These are phyloP conservation scores for Xestoiulus laeticollis DNA, from an alignment of 2,888 invertebrate species.

Conservation along the genomic window DNA sequence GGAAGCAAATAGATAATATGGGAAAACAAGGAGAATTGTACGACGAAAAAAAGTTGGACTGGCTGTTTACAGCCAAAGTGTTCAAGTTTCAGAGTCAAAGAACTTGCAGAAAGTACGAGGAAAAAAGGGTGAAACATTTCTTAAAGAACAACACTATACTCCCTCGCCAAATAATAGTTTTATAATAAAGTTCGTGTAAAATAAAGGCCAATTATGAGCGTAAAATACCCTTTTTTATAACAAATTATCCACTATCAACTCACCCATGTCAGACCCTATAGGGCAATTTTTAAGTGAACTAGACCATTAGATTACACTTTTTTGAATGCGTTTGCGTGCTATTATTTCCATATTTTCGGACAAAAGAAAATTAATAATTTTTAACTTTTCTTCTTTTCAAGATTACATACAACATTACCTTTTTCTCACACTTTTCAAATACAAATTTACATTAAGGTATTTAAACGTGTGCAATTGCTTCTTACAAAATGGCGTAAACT, in stretches of 20 bases:
- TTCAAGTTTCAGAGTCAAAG: conserved; percentile 6
- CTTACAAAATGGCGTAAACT: too few species aligned
- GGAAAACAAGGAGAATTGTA: background rate
- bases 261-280: background rate
- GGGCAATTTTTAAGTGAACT: conserved; percentile 14
- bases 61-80: background rate
- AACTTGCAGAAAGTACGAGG: background rate
- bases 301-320: conserved; percentile 32
- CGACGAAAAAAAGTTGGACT: background rate
- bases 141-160: background rate
- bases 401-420: too few species aligned
- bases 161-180: conserved; percentile 31
- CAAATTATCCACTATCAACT: background rate
- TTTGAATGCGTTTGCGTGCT: conserved; percentile 4
- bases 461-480: too few species aligned
- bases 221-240: background rate
- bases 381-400: background rate
- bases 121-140: conserved; percentile 10
- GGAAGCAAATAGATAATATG: background rate
- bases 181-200: conserved; percentile 23
- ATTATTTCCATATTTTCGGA: conserved; percentile 3
- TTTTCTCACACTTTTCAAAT: too few species aligned
- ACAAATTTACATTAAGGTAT: too few species aligned
- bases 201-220: background rate
- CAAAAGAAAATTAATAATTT: conserved; percentile 1